Evolutionary conservation across 2,797 vertebrate genomes (phyloP).

Genomic region (Myiothlypis coronata): DNA sequence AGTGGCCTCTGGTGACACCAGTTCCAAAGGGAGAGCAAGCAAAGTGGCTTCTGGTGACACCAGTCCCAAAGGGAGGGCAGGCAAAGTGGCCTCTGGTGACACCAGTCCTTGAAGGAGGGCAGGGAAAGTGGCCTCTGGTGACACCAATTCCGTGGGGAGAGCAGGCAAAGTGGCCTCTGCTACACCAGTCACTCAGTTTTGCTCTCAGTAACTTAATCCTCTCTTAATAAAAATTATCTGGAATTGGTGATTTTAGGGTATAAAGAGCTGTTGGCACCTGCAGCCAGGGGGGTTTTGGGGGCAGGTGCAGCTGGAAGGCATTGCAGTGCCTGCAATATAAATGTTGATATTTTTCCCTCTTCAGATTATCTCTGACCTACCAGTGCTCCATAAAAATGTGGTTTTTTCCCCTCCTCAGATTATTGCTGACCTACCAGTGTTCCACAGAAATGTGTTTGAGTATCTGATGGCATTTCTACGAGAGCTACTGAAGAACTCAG

Average conservation of each 20-base stretch:
- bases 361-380: constrained; percentile 86
- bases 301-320: neutral
- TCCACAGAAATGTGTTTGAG: constrained; percentile 91
- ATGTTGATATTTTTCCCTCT: neutral
- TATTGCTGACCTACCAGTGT: constrained; percentile 83
- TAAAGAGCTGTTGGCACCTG: neutral
- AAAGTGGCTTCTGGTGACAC: neutral
- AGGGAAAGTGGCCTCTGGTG: neutral
- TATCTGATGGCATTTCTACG: constrained; percentile 91
- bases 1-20: neutral
- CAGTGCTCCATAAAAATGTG: constrained; percentile 81
- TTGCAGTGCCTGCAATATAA: neutral
- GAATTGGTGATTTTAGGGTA: neutral
- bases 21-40: accelerated
- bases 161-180: neutral
- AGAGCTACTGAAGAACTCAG: constrained; percentile 87
- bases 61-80: accelerated
- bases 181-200: neutral
- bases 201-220: neutral
- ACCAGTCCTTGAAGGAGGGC: accelerated
- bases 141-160: accelerated
- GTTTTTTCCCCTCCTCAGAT: constrained; percentile 67
- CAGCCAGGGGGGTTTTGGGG: neutral
- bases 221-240: neutral
- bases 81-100: neutral